Conservation (phyloP, 2,113 vertebrate genomes). For the Henicopernis longicauda region DNA sequence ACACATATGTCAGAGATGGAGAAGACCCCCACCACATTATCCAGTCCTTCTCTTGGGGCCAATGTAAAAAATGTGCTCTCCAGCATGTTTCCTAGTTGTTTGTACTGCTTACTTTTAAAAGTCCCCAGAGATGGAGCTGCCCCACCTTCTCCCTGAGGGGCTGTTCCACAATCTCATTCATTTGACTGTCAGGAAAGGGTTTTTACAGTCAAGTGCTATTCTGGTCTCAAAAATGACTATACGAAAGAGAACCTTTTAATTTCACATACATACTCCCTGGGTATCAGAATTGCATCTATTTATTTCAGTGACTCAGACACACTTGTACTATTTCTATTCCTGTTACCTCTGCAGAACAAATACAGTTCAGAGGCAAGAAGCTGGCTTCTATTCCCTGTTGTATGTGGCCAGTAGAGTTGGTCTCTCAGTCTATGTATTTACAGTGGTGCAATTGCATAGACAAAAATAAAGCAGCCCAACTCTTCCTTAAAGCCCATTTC, state of each 20-base stretch:
- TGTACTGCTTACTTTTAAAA: not conserved
- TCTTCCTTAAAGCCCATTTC: not conserved
- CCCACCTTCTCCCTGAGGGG: not conserved
- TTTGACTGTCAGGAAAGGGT: not conserved
- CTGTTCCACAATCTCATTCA: not conserved
- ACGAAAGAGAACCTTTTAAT: not conserved
- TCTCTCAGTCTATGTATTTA: not conserved
- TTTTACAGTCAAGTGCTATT: not conserved
- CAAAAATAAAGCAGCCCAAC: not conserved
- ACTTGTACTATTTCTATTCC: not conserved
- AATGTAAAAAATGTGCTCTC: not conserved
- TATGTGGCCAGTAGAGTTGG: not conserved
- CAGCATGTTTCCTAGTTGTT: not conserved
- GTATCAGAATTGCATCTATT: not conserved
- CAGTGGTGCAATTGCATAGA: not conserved
- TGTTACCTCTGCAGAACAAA: not conserved
- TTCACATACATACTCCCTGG: not conserved
- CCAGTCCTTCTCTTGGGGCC: not conserved
- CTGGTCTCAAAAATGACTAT: not conserved
- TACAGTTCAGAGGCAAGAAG: not conserved
- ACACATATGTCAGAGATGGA: not conserved
- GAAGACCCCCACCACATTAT: not conserved
- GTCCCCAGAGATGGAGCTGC: not conserved
- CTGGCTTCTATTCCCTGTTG: not conserved
- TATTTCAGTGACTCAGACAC: conserved; percentile 16